A percentile compares a stretch with the other conserved stretches of the same genome.
Evolutionary conservation across 2,888 invertebrate genomes (phyloP).

Genomic region (Drosophila nr. medialis): DNA sequence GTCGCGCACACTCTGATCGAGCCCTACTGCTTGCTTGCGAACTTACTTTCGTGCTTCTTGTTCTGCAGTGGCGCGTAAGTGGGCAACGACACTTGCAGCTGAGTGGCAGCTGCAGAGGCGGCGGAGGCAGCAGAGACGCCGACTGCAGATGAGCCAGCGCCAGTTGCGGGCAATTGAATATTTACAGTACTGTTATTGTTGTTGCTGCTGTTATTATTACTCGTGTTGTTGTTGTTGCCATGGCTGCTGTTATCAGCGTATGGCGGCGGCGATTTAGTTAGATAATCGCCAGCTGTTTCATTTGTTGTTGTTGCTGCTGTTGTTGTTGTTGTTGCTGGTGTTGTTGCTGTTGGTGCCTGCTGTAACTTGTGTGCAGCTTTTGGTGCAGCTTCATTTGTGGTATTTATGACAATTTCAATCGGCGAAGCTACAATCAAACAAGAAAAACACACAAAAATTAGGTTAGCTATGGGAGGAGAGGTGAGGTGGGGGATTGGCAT

Average conservation of each 20-base stretch:
- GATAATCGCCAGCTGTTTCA: constrained; percentile 77
- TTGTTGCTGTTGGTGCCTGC: constrained; percentile 34
- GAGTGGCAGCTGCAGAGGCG: constrained; percentile 31
- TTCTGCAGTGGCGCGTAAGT: constrained; percentile 57
- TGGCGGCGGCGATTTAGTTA: constrained; percentile 52
- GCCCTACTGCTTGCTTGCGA: not conserved
- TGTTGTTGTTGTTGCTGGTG: constrained; percentile 15
- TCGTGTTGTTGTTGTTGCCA: constrained; percentile 57
- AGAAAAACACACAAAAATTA: constrained; percentile 30
- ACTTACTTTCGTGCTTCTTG: constrained; percentile 76
- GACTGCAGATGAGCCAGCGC: constrained; percentile 17
- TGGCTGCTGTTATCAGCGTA: constrained; percentile 69
- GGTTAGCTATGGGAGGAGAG: constrained; percentile 56
- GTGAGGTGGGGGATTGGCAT: not conserved
- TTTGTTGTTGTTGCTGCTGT: constrained; percentile 33
- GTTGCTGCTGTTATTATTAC: constrained; percentile 32
- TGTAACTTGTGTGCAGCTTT: constrained; percentile 46
- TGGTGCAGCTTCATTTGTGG: constrained; percentile 51
- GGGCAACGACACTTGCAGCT: constrained; percentile 47
- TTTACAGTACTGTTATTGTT: constrained; percentile 31
- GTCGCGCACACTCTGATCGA: not conserved
- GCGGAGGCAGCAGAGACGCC: not conserved
- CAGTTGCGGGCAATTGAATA: constrained; percentile 34
- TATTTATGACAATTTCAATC: constrained; percentile 69
- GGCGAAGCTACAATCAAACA: constrained; percentile 63